Evolutionary conservation across 2,113 vertebrate genomes (phyloP).

Genomic region (Myotis davidii): DNA sequence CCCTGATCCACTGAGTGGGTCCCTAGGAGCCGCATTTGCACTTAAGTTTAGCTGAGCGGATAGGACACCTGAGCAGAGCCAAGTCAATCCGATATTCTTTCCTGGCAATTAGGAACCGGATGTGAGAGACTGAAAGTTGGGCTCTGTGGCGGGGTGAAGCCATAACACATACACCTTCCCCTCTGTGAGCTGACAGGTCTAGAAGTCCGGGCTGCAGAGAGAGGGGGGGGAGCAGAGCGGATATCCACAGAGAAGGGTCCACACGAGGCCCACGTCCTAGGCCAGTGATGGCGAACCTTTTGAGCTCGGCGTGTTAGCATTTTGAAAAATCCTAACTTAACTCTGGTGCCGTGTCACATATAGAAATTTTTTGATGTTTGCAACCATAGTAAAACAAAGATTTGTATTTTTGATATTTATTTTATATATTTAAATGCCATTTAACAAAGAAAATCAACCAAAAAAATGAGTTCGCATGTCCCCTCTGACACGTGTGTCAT

Average conservation of each 20-base stretch:
- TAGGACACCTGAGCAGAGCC: not conserved
- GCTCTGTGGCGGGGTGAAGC: not conserved
- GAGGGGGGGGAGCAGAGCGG: not conserved
- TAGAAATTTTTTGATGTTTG: too few species aligned
- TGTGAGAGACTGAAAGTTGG: not conserved
- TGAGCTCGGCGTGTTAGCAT: too few species aligned
- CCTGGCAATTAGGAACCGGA: not conserved
- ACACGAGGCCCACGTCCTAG: not conserved
- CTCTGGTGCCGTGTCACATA: too few species aligned
- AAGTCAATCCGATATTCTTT: not conserved
- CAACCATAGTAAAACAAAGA: too few species aligned
- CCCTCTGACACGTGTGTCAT: too few species aligned
- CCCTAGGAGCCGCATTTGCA: not conserved
- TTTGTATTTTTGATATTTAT: too few species aligned
- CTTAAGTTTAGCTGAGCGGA: not conserved
- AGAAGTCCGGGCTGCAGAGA: not conserved
- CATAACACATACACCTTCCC: not conserved
- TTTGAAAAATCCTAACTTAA: too few species aligned
- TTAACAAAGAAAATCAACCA: too few species aligned
- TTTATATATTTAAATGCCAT: too few species aligned
- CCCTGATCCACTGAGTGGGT: not conserved
- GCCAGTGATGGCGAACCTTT: too few species aligned
- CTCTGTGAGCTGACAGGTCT: not conserved
- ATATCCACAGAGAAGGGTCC: not conserved
- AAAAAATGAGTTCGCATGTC: too few species aligned